phyloP scores from a whole-genome alignment of 2,797 vertebrate species.

The Sphenopsis melanotis region DNA sequence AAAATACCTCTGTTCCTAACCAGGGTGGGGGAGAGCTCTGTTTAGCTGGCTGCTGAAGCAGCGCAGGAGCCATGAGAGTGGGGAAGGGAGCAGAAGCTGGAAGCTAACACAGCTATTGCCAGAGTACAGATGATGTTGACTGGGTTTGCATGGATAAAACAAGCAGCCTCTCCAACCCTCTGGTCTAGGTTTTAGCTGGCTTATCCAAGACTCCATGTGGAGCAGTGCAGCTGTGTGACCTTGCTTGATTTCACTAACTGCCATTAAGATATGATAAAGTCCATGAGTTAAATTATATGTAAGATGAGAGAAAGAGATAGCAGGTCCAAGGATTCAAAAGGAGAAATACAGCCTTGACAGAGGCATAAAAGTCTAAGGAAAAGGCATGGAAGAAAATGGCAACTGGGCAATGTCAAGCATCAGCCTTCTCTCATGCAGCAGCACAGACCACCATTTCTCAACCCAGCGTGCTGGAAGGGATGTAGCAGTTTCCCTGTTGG shows the following conservation, averaged over 20 bases:
- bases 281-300: neutral
- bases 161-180: neutral
- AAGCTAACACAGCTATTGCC: neutral
- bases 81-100: neutral
- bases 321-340: neutral
- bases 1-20: neutral
- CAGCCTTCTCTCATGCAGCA: neutral
- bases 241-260: neutral
- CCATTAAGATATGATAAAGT: neutral
- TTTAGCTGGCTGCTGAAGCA: neutral
- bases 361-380: neutral
- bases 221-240: neutral
- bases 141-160: neutral
- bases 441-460: neutral
- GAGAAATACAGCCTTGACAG: neutral
- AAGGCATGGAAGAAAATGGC: neutral
- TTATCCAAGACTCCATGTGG: neutral
- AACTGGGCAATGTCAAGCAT: neutral
- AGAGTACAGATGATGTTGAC: neutral
- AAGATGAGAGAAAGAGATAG: neutral
- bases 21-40: neutral
- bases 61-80: neutral
- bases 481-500: accelerated
- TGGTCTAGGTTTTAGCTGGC: neutral
- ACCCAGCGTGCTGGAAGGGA: neutral